Evolutionary conservation across 2,113 vertebrate genomes (phyloP).

Genomic region (Peromyscus polionotus): DNA sequence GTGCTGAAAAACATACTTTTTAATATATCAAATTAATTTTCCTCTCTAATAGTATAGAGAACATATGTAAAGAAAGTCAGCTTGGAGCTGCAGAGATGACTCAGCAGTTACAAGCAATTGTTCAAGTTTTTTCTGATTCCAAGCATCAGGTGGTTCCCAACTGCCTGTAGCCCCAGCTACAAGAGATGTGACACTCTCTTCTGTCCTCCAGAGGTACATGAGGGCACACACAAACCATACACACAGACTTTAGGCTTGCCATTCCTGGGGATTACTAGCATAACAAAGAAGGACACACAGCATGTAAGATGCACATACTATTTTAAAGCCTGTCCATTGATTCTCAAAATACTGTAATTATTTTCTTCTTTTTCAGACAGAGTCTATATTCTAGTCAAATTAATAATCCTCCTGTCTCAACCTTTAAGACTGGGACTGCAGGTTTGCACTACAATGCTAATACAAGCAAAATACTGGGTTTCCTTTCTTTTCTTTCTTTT

Average conservation of each 20-base stretch:
- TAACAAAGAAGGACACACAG: background rate
- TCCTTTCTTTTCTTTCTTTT: no score
- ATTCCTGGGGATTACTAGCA: background rate
- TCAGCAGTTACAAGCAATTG: background rate
- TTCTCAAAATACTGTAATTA: background rate
- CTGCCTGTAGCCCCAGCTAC: background rate
- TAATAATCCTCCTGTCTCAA: background rate
- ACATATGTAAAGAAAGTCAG: slow-evolving; percentile 12
- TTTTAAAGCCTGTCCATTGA: background rate
- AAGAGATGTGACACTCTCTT: background rate
- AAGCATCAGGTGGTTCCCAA: background rate
- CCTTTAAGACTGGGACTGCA: background rate
- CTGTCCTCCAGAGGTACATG: background rate
- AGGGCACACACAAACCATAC: background rate
- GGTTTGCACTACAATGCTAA: background rate
- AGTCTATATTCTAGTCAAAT: background rate
- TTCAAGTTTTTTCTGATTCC: background rate
- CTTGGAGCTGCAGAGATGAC: background rate
- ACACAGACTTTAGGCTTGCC: background rate
- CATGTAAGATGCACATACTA: background rate
- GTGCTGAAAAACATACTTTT: background rate
- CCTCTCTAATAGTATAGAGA: background rate
- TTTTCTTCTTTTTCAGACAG: background rate
- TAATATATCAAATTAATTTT: background rate
- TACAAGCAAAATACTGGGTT: background rate